These are phyloP conservation scores for Saccostrea echinata DNA, from an alignment of 1,140 invertebrate species.

Conservation along the genomic window DNA sequence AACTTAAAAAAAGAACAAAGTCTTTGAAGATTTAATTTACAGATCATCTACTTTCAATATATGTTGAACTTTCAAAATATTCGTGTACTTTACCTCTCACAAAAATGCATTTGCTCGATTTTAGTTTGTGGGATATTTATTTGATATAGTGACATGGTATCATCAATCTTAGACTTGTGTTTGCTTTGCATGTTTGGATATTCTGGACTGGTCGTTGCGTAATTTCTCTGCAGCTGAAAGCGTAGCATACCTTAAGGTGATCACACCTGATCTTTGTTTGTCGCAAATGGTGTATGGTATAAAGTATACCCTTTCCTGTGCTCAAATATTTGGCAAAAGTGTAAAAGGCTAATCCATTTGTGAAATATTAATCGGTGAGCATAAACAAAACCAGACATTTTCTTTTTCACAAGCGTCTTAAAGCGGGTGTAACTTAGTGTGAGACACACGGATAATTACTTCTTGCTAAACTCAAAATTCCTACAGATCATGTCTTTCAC, in stretches of 20 bases:
- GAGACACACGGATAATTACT: not conserved
- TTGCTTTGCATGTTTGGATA: slow-evolving; percentile 33
- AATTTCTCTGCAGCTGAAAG: slow-evolving; percentile 24
- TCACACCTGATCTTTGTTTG: not conserved
- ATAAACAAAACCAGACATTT: slow-evolving; percentile 30
- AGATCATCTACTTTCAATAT: slow-evolving; percentile 6
- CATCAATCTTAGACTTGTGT: slow-evolving; percentile 11
- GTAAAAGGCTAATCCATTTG: slow-evolving; percentile 14
- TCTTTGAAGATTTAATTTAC: slow-evolving; percentile 15
- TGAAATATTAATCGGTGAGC: not conserved
- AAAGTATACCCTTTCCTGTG: slow-evolving; percentile 10
- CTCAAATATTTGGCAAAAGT: not conserved
- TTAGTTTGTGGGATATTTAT: slow-evolving; percentile 1
- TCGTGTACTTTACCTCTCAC: not conserved
- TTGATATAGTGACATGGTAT: slow-evolving; percentile 13
- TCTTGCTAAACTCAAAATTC: slow-evolving; percentile 10
- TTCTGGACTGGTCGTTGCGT: not conserved
- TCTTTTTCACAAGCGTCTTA: slow-evolving; percentile 8
- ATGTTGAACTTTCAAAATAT: slow-evolving; percentile 20
- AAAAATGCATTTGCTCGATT: slow-evolving; percentile 20
- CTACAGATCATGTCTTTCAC: slow-evolving; percentile 31
- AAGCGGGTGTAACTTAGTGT: slow-evolving; percentile 6
- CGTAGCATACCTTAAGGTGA: slow-evolving; percentile 8
- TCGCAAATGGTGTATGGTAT: not conserved
- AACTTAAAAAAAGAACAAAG: not conserved